A percentile compares a stretch with the other conserved stretches of the same genome.
Conservation (phyloP, 2,888 invertebrate species). For the Lycia hirtaria region DNA sequence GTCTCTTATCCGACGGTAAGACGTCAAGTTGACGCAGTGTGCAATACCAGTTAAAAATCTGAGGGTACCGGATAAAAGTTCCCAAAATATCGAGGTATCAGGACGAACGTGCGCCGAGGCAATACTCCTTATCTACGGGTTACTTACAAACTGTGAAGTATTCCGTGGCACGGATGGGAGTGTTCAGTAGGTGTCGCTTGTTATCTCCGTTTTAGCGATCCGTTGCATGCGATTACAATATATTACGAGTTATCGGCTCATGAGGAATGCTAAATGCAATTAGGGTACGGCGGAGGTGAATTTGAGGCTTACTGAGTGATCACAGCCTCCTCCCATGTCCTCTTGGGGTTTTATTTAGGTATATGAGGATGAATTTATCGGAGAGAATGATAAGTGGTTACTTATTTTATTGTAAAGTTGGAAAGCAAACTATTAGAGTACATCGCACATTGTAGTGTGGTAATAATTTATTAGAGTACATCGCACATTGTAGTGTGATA, state of each 20-base stretch:
- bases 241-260: slow-evolving; percentile 2
- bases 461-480: no score
- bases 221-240: slow-evolving; percentile 11
- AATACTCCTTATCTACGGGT: slow-evolving; percentile 27
- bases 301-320: background rate
- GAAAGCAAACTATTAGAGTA: no score
- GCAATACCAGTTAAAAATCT: background rate
- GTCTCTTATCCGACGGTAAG: background rate
- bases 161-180: slow-evolving; percentile 20
- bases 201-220: slow-evolving; percentile 2
- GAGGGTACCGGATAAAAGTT: background rate
- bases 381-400: no score
- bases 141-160: background rate
- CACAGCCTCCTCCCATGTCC: no score
- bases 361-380: no score
- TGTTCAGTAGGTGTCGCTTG: slow-evolving; percentile 2
- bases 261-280: background rate
- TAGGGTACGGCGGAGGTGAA: background rate
- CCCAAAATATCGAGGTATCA: slow-evolving; percentile 21
- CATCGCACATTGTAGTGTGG: no score
- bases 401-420: no score
- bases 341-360: background rate
- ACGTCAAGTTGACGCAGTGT: background rate
- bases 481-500: no score
- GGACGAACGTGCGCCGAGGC: slow-evolving; percentile 25